Evolutionary conservation across 2,797 vertebrate species (phyloP).

Genomic region (Poliocrania exsul): DNA sequence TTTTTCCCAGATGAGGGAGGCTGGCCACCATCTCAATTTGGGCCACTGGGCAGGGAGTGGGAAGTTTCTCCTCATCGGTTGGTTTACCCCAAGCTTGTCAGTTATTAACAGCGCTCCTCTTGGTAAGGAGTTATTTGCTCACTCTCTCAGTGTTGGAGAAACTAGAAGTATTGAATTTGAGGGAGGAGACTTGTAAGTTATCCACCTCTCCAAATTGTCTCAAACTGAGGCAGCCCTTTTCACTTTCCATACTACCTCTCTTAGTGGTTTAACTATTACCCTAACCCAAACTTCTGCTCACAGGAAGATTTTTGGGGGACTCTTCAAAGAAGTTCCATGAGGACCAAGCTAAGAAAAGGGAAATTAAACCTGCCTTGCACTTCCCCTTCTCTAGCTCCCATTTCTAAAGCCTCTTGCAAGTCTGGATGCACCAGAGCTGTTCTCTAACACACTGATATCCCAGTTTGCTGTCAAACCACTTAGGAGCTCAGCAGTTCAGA

Average conservation of each 20-base stretch:
- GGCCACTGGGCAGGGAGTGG: background rate
- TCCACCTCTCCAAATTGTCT: background rate
- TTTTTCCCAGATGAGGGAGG: background rate
- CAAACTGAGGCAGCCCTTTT: background rate
- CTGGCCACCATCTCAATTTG: background rate
- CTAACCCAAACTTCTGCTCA: background rate
- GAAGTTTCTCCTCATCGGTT: background rate
- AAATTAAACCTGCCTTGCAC: background rate
- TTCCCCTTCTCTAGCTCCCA: background rate
- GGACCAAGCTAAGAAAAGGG: background rate
- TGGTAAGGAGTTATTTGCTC: background rate
- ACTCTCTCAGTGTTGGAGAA: background rate
- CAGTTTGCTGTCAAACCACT: background rate
- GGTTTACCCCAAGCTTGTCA: background rate
- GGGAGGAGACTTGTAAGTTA: background rate
- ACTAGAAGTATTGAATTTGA: background rate
- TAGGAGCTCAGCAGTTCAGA: background rate
- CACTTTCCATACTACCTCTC: background rate
- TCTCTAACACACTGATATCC: background rate
- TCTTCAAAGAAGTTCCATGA: background rate
- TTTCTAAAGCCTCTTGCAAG: background rate
- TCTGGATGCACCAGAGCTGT: background rate
- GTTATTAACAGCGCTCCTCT: background rate
- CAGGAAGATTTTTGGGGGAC: background rate
- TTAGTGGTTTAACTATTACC: background rate